These are phyloP conservation scores for Tympanoctomys barrerae DNA, from an alignment of 2,797 vertebrate species.

Conservation along the genomic window DNA sequence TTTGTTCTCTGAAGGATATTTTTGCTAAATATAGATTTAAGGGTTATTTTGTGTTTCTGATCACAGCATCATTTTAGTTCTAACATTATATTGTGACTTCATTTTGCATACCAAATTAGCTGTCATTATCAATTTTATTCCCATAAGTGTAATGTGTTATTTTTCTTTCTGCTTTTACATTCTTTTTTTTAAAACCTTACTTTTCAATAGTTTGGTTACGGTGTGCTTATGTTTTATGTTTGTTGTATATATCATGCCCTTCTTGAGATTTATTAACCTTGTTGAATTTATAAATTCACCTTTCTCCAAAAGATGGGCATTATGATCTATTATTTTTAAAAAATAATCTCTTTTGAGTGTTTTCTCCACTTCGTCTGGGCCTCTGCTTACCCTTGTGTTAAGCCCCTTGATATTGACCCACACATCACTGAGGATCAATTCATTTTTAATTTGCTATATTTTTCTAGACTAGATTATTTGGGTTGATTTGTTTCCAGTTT, in stretches of 20 bases:
- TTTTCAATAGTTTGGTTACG: neutral
- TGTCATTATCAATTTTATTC: neutral
- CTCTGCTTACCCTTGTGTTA: too few species aligned
- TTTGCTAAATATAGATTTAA: neutral
- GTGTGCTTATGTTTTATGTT: neutral
- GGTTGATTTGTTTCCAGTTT: neutral
- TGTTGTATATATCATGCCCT: neutral
- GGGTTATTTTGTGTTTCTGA: neutral
- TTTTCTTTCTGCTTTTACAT: neutral
- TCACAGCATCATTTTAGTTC: too few species aligned
- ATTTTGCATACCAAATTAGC: neutral
- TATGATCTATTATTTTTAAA: neutral
- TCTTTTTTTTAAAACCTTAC: neutral
- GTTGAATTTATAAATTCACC: neutral
- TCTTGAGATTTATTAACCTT: neutral
- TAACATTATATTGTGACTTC: neutral
- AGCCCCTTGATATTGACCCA: neutral
- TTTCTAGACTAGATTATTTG: neutral
- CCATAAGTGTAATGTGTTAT: neutral
- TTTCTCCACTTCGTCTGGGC: neutral
- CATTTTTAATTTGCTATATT: neutral
- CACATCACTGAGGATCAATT: too few species aligned
- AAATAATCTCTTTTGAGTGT: neutral
- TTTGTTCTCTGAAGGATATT: neutral
- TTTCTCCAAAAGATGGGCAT: neutral